phyloP scores from a whole-genome alignment of 2,797 vertebrate species.

The Percopsis omiscomaycus region DNA sequence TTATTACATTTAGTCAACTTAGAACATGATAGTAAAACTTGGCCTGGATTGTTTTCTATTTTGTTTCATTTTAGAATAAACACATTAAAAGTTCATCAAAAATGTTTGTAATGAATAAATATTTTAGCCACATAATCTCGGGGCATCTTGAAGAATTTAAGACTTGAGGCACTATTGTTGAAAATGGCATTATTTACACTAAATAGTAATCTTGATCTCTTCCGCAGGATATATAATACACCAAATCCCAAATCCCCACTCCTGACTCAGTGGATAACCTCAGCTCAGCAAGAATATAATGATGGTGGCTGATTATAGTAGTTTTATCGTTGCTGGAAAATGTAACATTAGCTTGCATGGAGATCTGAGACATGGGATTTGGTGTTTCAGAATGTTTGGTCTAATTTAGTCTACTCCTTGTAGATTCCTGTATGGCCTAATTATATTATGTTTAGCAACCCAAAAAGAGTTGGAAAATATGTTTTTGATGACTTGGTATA shows the following conservation, averaged over 20 bases:
- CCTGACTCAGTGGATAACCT: conserved; percentile 60
- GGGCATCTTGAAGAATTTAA: too few relatives aligned
- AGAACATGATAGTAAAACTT: too few relatives aligned
- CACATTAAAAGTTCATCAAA: too few relatives aligned
- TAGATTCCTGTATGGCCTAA: conserved; percentile 38
- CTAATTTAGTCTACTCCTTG: conserved; percentile 41
- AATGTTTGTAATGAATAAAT: too few relatives aligned
- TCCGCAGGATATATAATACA: conserved; percentile 57
- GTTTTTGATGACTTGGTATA: neutral
- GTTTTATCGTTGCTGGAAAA: conserved; percentile 69
- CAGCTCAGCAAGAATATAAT: conserved; percentile 65
- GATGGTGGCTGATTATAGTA: conserved; percentile 66
- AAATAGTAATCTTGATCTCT: conserved; percentile 9
- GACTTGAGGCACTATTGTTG: too few relatives aligned
- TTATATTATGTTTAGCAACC: conserved; percentile 16
- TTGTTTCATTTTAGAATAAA: too few relatives aligned
- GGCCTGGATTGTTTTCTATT: too few relatives aligned
- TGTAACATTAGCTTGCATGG: conserved; percentile 58
- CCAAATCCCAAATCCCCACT: conserved; percentile 52
- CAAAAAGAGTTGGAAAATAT: conserved; percentile 2
- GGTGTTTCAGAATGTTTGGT: conserved; percentile 57
- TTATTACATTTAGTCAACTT: too few relatives aligned
- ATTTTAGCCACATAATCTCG: too few relatives aligned
- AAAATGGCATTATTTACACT: neutral
- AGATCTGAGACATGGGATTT: conserved; percentile 49